Evolutionary conservation across 2,888 invertebrate species (phyloP).

Genomic region (Automeris io): DNA sequence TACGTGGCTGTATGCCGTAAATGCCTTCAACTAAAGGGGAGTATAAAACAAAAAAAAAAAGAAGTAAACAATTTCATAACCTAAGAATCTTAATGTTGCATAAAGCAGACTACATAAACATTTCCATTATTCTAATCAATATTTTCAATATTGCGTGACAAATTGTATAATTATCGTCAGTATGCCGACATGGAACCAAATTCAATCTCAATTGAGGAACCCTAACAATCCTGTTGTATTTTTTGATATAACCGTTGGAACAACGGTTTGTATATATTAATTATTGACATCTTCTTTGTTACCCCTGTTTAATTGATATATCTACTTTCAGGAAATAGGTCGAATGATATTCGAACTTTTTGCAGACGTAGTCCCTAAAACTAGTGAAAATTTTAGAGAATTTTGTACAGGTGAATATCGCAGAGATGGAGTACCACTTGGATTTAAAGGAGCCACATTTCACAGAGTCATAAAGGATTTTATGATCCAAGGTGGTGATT

Average conservation of each 20-base stretch:
- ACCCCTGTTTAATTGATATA: too few species aligned
- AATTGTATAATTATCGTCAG: not conserved
- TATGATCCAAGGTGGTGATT: conserved; percentile 99
- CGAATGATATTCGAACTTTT: conserved; percentile 98
- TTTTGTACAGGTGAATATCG: conserved; percentile 99
- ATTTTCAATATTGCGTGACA: too few species aligned
- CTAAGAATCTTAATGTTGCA: too few species aligned
- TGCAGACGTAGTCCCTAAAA: conserved; percentile 97
- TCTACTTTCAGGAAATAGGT: conserved; percentile 88
- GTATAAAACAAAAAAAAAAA: too few species aligned
- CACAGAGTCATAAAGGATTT: conserved; percentile 99
- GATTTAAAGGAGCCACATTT: conserved; percentile 97
- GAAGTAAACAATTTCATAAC: too few species aligned
- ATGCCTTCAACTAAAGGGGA: too few species aligned
- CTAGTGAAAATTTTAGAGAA: conserved; percentile 98
- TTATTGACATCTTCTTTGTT: conserved; percentile 4
- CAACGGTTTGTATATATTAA: conserved; percentile 81
- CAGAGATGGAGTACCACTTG: conserved; percentile 96
- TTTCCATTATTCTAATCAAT: too few species aligned
- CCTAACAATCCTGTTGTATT: conserved; percentile 99
- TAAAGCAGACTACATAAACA: too few species aligned
- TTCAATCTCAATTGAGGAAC: conserved; percentile 91
- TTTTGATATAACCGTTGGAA: conserved; percentile 97
- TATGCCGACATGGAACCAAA: conserved; percentile 97
- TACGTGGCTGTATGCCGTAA: too few species aligned